Evolutionary conservation across 2,888 invertebrate genomes (phyloP).

Genomic region (Diaperis boleti): DNA sequence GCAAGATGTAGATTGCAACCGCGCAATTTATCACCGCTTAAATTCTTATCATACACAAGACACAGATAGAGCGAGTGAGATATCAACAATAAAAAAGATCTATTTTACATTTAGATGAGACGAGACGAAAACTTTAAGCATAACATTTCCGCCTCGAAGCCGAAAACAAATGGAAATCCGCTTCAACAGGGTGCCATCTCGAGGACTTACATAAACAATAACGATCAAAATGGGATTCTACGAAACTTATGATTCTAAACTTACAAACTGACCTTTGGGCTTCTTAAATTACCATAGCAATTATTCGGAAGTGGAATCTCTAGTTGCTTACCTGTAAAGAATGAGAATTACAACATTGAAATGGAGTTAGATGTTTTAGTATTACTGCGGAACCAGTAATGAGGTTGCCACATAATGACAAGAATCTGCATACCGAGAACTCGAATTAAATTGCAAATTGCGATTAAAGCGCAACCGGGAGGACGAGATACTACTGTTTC

Average conservation of each 20-base stretch:
- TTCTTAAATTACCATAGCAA: constrained; percentile 10
- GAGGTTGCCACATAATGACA: constrained; percentile 16
- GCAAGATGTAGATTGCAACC: constrained; percentile 27
- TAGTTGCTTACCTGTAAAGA: constrained; percentile 7
- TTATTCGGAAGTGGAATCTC: constrained; percentile 1
- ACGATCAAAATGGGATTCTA: constrained; percentile 4
- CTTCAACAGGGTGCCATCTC: constrained; percentile 14
- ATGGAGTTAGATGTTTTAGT: neutral
- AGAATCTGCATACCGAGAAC: constrained; percentile 17
- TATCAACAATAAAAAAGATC: constrained; percentile 39
- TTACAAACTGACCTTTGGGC: constrained; percentile 11
- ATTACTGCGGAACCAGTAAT: constrained; percentile 14
- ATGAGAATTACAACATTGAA: constrained; percentile 4
- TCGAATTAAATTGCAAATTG: constrained; percentile 29
- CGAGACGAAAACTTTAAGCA: constrained; percentile 41
- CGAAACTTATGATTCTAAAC: constrained; percentile 33
- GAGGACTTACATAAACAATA: constrained; percentile 25
- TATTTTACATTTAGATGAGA: constrained; percentile 44
- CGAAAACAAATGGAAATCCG: constrained; percentile 37
- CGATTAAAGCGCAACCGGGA: constrained; percentile 14
- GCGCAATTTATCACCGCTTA: constrained; percentile 37
- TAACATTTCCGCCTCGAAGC: constrained; percentile 39
- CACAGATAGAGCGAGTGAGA: constrained; percentile 28
- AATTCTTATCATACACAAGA: constrained; percentile 37
- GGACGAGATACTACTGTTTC: neutral